A percentile compares a stretch with the other conserved stretches of the same genome.
Conservation (phyloP, 1,140 invertebrate genomes). For the Trissolcus basalis region DNA sequence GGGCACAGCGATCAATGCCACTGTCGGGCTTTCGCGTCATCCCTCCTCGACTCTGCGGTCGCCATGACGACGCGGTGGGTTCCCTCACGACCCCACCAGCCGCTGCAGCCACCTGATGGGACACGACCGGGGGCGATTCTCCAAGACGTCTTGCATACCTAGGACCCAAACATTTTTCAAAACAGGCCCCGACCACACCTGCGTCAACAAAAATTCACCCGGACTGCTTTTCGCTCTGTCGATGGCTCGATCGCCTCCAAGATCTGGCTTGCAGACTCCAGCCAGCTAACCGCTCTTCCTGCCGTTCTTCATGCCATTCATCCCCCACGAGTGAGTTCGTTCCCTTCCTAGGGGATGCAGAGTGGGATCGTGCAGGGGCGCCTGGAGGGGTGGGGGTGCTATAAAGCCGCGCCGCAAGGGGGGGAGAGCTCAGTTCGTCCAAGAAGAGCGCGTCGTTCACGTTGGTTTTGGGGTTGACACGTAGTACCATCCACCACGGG, state of each 20-base stretch:
- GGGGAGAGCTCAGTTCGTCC: slow-evolving; percentile 75
- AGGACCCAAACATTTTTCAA: no score
- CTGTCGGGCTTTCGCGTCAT: slow-evolving; percentile 65
- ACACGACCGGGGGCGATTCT: slow-evolving; percentile 58
- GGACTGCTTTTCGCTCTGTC: no score
- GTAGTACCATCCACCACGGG: slow-evolving; percentile 55
- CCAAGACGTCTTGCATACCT: slow-evolving; percentile 5
- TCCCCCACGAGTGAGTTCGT: slow-evolving; percentile 54
- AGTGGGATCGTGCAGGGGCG: slow-evolving; percentile 66
- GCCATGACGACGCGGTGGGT: slow-evolving; percentile 72
- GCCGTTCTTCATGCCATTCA: slow-evolving; percentile 37
- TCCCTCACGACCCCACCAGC: slow-evolving; percentile 65
- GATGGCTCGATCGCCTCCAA: no score
- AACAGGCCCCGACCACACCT: no score
- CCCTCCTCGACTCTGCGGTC: slow-evolving; percentile 59
- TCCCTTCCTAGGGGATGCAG: slow-evolving; percentile 62
- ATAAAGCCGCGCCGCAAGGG: slow-evolving; percentile 71
- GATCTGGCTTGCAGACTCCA: slow-evolving; percentile 29
- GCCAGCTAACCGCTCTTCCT: slow-evolving; percentile 10
- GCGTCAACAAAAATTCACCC: no score
- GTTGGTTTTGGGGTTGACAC: slow-evolving; percentile 63
- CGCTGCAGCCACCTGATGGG: slow-evolving; percentile 60
- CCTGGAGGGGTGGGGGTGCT: slow-evolving; percentile 73
- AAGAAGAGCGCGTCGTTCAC: slow-evolving; percentile 72
- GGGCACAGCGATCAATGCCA: slow-evolving; percentile 74